Base-by-base conservation (phyloP, 2,797 vertebrate species). In the Peromyscus nudipes region DNA sequence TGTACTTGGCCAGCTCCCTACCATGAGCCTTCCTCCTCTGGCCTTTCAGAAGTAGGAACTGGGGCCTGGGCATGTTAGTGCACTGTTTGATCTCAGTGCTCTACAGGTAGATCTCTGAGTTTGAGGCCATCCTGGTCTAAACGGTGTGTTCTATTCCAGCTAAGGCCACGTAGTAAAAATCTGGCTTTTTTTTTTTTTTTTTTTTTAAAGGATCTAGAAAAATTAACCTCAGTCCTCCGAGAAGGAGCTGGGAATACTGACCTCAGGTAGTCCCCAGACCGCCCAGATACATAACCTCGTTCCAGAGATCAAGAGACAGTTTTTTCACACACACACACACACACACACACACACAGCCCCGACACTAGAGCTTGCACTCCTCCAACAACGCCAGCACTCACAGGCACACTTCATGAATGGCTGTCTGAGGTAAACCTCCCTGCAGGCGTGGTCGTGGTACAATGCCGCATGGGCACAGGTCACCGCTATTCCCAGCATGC, bases 11-110 rank as follows among this genome's bases (percentile, higher is more conserved):
- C 19, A 29, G 23, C 2, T 17, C 43, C 6, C n/a, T 49, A 2
- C 4, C 5, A 3, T 0, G 2, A 21, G 9, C 3, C 10, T 4
- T 52, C 37, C 4, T n/a, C 27, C 21, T 29, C 49, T 1, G 29
- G 90, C n/a, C 31, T 5, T 14, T 17, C 1, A n/a, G 27, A 67
- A 71, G n/a, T 0, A 37, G 82, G 64, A 11, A 4, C 27, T 1
- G 19, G 21, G 62, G 43, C 17, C 79, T 9, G 13, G 19, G 31
- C 19, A 0, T 27, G 31, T 25, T 3, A 67, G 31, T 25, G 43
- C 11, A 23, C 6, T 31, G 31, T 25, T 23, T 49, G 34, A 25
- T n/a, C 73, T 23, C 46, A n/a, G 64, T 4, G 23, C 64, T 23
- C 62, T 25, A 17, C 34, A 21, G 31, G 46, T 17, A 79, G 76